Conservation (phyloP, 2,797 vertebrate genomes). For the Danio jaintianensis region DNA sequence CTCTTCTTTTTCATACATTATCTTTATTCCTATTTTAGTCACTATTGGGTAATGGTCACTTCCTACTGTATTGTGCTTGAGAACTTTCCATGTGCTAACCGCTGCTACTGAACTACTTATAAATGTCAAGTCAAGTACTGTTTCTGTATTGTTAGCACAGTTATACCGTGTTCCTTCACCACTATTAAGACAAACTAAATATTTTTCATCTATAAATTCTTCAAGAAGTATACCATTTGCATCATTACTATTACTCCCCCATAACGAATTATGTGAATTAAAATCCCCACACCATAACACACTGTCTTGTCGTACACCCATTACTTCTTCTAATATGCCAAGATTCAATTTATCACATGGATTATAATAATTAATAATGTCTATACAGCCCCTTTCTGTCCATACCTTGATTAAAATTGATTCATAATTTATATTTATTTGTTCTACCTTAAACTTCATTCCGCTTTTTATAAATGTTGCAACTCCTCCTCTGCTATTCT, state of each 20-base stretch:
- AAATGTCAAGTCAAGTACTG: too few species aligned
- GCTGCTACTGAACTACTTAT: too few species aligned
- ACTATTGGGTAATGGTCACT: background rate
- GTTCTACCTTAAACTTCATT: constrained; percentile 1
- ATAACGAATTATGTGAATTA: background rate
- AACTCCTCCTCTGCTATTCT: constrained; percentile 16
- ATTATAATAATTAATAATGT: background rate
- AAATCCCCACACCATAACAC: background rate
- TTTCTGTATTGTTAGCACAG: background rate
- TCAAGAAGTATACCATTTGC: background rate
- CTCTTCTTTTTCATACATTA: too few species aligned
- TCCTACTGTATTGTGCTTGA: background rate
- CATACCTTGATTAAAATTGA: background rate
- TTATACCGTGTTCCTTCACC: background rate
- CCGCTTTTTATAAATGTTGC: constrained; percentile 13
- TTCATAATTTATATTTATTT: background rate
- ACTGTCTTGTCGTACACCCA: background rate
- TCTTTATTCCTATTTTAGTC: background rate
- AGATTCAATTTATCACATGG: background rate
- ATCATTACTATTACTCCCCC: background rate
- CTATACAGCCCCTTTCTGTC: background rate
- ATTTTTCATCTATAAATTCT: background rate
- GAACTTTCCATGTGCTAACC: background rate
- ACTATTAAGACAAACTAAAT: background rate
- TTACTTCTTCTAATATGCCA: background rate